phyloP scores from a whole-genome alignment of 2,797 vertebrate species.

The Cyprinella venusta region DNA sequence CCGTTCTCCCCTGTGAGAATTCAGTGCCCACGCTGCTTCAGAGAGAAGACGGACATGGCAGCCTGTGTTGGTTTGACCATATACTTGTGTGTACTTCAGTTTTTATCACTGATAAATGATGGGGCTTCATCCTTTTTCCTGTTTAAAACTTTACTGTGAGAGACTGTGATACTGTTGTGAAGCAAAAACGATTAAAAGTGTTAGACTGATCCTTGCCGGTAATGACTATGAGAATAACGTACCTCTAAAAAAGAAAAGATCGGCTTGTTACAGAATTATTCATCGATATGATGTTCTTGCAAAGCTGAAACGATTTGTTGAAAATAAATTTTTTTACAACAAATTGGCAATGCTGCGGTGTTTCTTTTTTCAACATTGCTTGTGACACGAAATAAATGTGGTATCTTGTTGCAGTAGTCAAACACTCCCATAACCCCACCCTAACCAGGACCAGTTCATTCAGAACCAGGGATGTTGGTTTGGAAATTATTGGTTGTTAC shows the following conservation, averaged over 20 bases:
- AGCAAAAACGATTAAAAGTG: conserved; percentile 57
- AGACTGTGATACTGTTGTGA: conserved; percentile 68
- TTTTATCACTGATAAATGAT: conserved; percentile 55
- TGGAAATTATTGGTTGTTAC: conserved; percentile 75
- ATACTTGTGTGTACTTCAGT: conserved; percentile 45
- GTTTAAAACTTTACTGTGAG: conserved; percentile 66
- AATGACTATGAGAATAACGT: conserved; percentile 59
- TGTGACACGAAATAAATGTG: neutral
- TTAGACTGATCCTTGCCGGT: conserved; percentile 51
- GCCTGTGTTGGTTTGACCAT: conserved; percentile 43
- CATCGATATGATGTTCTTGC: conserved; percentile 56
- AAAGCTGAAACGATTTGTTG: conserved; percentile 75
- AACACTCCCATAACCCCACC: conserved; percentile 6
- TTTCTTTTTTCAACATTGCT: conserved; percentile 3
- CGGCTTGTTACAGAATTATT: conserved; percentile 61
- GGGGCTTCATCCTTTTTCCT: conserved; percentile 52
- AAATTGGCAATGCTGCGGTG: conserved; percentile 33
- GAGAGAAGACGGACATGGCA: conserved; percentile 39
- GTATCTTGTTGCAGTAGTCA: conserved; percentile 1
- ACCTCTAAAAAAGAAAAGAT: conserved; percentile 52
- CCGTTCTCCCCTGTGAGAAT: conserved; percentile 24
- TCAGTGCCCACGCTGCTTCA: conserved; percentile 40
- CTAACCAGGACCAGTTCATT: conserved; percentile 55
- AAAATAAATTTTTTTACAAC: conserved; percentile 73
- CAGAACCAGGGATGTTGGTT: conserved; percentile 64